phyloP scores from a whole-genome alignment of 2,797 vertebrate species.

The Acanthopagrus latus region DNA sequence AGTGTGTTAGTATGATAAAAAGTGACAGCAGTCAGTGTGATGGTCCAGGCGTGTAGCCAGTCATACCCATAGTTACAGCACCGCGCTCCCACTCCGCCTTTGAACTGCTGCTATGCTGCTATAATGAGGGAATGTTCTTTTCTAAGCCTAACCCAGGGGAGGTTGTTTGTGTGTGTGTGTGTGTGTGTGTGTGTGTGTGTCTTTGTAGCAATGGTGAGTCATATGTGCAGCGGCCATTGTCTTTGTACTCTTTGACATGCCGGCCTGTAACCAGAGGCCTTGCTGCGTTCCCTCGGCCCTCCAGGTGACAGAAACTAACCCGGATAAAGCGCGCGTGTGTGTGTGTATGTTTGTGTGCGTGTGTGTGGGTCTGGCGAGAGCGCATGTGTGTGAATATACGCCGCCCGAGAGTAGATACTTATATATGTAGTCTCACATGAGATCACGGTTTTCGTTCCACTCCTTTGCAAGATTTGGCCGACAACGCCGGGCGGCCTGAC shows the following conservation, averaged over 20 bases:
- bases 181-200: slow-evolving; percentile 9
- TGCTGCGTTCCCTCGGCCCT: slow-evolving; percentile 53
- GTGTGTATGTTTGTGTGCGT: background rate
- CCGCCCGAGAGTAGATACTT: slow-evolving; percentile 33
- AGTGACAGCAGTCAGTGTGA: slow-evolving; percentile 59
- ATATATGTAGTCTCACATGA: slow-evolving; percentile 51
- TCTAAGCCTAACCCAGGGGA: slow-evolving; percentile 65
- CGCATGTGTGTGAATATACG: slow-evolving; percentile 12
- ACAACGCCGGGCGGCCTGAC: slow-evolving; percentile 9
- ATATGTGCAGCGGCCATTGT: slow-evolving; percentile 64
- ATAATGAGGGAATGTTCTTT: slow-evolving; percentile 76
- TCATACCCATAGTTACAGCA: slow-evolving; percentile 63
- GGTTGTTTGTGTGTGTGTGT: slow-evolving; percentile 10
- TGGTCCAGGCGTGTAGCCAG: slow-evolving; percentile 64
- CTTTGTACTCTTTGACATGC: slow-evolving; percentile 60
- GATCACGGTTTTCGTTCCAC: slow-evolving; percentile 44
- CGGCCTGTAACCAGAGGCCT: slow-evolving; percentile 56
- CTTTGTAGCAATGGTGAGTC: slow-evolving; percentile 59
- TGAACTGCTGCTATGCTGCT: slow-evolving; percentile 65
- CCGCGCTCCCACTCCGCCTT: slow-evolving; percentile 53
- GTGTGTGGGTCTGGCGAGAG: background rate
- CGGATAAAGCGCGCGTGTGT: slow-evolving; percentile 10
- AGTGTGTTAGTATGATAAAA: slow-evolving; percentile 60
- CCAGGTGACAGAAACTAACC: slow-evolving; percentile 64
- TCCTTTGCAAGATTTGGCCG: slow-evolving; percentile 43